These are phyloP conservation scores for Cyprinodon tularosa DNA, from an alignment of 2,113 vertebrate genomes.

Conservation along the genomic window DNA sequence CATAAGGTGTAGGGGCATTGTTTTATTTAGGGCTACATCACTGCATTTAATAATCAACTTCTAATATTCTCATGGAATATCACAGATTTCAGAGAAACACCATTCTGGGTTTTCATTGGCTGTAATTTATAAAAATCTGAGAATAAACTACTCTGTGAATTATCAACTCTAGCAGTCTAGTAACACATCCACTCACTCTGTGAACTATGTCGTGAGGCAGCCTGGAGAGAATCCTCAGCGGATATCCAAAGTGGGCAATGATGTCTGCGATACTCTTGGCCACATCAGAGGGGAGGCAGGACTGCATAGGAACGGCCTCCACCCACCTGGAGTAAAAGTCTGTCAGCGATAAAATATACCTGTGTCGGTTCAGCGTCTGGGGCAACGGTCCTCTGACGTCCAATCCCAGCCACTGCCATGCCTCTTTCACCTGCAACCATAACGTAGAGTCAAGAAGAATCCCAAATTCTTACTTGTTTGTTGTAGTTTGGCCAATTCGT, in stretches of 20 bases:
- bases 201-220: constrained; percentile 64
- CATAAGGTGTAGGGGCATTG: no score
- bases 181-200: constrained; percentile 40
- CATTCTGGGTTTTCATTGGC: no score
- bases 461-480: rapidly evolving
- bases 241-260: constrained; percentile 71
- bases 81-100: no score
- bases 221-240: constrained; percentile 71
- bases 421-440: constrained; percentile 58
- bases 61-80: no score
- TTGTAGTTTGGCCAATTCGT: neutral
- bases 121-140: no score
- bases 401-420: constrained; percentile 77
- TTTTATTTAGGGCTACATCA: no score
- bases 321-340: constrained; percentile 77
- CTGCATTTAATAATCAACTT: no score
- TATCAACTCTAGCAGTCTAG: no score
- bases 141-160: no score
- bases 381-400: constrained; percentile 73
- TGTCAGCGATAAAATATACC: constrained; percentile 65
- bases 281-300: constrained; percentile 52
- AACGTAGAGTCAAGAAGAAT: neutral
- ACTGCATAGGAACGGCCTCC: constrained; percentile 67
- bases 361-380: constrained; percentile 58
- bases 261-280: constrained; percentile 56